Percentiles rank a stretch among this genome's conserved stretches.
Evolutionary conservation across 2,888 invertebrate genomes (phyloP).

Genomic region (Melangyna quadrimaculata): DNA sequence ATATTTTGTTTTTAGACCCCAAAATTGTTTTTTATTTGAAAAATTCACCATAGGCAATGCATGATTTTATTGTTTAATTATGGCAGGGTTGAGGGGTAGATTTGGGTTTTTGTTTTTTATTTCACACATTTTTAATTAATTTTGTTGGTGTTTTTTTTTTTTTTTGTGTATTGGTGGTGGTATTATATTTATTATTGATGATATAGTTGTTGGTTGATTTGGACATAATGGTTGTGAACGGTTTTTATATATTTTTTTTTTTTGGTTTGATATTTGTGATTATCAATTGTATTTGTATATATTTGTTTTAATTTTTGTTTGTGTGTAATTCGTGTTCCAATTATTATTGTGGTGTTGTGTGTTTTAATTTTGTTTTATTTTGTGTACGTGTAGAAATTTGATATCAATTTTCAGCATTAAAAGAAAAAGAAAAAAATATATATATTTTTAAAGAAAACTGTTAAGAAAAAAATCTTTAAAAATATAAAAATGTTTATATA

Average conservation of each 20-base stretch:
- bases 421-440: slow-evolving; percentile 49
- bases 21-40: not conserved
- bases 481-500: not conserved
- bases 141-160: slow-evolving; percentile 29
- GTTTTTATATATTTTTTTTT: slow-evolving; percentile 14
- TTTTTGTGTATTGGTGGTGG: slow-evolving; percentile 28
- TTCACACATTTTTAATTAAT: slow-evolving; percentile 8
- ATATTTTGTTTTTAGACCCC: slow-evolving; percentile 8
- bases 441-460: slow-evolving; percentile 8
- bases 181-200: slow-evolving; percentile 32
- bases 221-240: slow-evolving; percentile 46
- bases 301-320: slow-evolving; percentile 40
- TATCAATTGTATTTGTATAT: slow-evolving; percentile 19
- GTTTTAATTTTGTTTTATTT: slow-evolving; percentile 66
- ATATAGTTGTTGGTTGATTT: slow-evolving; percentile 53
- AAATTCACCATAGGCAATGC: not conserved
- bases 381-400: slow-evolving; percentile 62
- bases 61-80: not conserved
- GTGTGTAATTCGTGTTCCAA: slow-evolving; percentile 55
- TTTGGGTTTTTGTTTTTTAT: slow-evolving; percentile 4
- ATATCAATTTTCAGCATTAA: slow-evolving; percentile 56
- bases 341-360: slow-evolving; percentile 63
- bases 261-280: slow-evolving; percentile 15
- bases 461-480: slow-evolving; percentile 14
- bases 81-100: slow-evolving; percentile 4